These are phyloP conservation scores for Euglossa dilemma DNA, from an alignment of 1,140 invertebrate genomes.

Conservation along the genomic window DNA sequence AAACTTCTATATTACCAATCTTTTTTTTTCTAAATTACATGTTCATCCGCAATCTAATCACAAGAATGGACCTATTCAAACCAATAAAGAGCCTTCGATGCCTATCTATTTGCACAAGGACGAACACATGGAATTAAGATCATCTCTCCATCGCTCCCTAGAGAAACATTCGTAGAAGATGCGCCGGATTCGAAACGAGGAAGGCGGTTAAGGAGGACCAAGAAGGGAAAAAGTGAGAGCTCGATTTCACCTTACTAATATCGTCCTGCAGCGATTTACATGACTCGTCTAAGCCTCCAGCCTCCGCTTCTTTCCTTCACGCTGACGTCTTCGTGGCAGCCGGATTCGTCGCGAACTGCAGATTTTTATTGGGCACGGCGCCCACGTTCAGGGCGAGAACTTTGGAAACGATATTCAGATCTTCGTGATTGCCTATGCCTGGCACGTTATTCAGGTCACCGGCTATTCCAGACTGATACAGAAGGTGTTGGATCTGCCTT, in stretches of 20 bases:
- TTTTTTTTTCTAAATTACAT: too few species aligned
- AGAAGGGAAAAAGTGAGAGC: conserved; percentile 53
- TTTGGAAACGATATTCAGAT: conserved; percentile 91
- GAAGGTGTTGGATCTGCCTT: conserved; percentile 85
- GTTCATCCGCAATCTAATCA: too few species aligned
- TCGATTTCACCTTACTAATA: conserved; percentile 68
- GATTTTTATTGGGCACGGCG: conserved; percentile 69
- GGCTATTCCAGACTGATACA: conserved; percentile 85
- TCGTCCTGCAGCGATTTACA: conserved; percentile 67
- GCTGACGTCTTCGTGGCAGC: conserved; percentile 43
- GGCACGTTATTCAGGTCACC: conserved; percentile 72
- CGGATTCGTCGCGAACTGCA: conserved; percentile 49
- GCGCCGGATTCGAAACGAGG: background rate
- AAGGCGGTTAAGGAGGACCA: conserved; percentile 1
- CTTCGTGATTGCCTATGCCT: conserved; percentile 84
- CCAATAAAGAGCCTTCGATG: background rate
- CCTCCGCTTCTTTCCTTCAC: conserved; percentile 44
- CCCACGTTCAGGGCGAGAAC: conserved; percentile 90
- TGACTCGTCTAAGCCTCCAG: conserved; percentile 51
- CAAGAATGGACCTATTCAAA: background rate
- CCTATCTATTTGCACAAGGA: background rate
- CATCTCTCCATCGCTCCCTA: background rate
- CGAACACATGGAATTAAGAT: background rate
- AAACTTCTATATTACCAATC: too few species aligned
- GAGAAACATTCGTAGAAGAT: background rate